Percentiles rank a stretch among this genome's conserved stretches.
Conservation (phyloP, 30 jellyfish, hydroid and myxozoan genomes). For the Hydractinia symbiolongicarpus region DNA sequence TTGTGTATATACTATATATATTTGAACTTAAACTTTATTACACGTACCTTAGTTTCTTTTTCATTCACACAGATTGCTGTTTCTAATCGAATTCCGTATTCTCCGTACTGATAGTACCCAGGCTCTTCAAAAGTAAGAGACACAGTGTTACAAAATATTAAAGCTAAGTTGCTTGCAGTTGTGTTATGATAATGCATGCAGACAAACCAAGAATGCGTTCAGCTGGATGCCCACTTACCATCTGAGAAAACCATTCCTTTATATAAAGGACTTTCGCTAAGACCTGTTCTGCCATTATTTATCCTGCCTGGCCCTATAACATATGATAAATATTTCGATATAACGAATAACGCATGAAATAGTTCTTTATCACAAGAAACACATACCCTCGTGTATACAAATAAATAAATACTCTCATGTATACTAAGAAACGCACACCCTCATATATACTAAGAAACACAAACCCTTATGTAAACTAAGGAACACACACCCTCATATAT, state of each 20-base stretch:
- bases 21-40: neutral
- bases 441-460: too few species aligned
- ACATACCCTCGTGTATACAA: too few species aligned
- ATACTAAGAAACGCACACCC: too few species aligned
- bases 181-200: neutral
- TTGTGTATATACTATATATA: neutral
- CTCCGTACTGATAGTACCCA: conserved; percentile 79
- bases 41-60: conserved; percentile 55
- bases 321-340: neutral
- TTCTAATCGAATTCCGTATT: conserved; percentile 82
- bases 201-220: neutral
- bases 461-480: too few species aligned
- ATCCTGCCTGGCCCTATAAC: conserved; percentile 32
- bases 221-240: neutral
- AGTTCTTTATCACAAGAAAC: too few species aligned
- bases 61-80: conserved; percentile 61
- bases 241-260: conserved; percentile 34
- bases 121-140: conserved; percentile 53
- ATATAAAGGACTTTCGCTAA: conserved; percentile 2
- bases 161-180: neutral
- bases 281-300: neutral
- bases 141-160: neutral
- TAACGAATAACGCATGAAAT: too few species aligned
- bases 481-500: too few species aligned
- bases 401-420: too few species aligned